phyloP scores from a whole-genome alignment of 2,888 invertebrate species.

The Machimus atricapillus region DNA sequence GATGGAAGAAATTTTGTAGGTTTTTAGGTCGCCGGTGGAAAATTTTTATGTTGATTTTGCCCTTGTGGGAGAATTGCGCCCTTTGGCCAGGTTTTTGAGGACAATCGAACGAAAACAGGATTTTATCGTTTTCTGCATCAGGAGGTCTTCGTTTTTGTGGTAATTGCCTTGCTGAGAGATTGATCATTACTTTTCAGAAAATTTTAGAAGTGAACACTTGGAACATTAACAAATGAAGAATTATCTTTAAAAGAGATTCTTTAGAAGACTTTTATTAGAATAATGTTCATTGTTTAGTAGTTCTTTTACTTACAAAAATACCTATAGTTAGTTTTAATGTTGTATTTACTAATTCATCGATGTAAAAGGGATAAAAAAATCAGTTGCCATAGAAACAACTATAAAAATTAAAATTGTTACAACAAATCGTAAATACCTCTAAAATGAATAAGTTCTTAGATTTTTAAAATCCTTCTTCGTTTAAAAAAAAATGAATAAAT shows the following conservation, averaged over 20 bases:
- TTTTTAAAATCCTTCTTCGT: no score
- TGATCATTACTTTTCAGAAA: background rate
- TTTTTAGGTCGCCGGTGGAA: slow-evolving; percentile 34
- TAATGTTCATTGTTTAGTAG: no score
- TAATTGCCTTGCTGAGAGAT: background rate
- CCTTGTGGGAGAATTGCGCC: background rate
- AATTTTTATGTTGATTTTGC: slow-evolving; percentile 10
- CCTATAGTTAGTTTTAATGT: no score
- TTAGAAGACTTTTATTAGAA: background rate
- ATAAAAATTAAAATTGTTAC: no score
- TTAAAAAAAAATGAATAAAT: background rate
- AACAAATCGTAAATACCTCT: no score
- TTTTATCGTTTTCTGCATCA: background rate
- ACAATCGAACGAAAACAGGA: background rate
- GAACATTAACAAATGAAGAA: no score
- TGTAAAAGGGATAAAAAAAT: no score
- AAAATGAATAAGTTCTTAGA: no score
- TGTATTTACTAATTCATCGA: no score
- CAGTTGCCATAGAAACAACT: no score
- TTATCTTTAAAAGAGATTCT: background rate
- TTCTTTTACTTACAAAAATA: no score
- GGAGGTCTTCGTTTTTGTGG: background rate
- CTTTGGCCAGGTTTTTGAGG: background rate
- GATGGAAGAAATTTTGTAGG: slow-evolving; percentile 7
- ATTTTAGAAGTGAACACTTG: background rate